These are phyloP conservation scores for Pristionchus mayeri DNA, from an alignment of 2,888 invertebrate species.

Conservation along the genomic window DNA sequence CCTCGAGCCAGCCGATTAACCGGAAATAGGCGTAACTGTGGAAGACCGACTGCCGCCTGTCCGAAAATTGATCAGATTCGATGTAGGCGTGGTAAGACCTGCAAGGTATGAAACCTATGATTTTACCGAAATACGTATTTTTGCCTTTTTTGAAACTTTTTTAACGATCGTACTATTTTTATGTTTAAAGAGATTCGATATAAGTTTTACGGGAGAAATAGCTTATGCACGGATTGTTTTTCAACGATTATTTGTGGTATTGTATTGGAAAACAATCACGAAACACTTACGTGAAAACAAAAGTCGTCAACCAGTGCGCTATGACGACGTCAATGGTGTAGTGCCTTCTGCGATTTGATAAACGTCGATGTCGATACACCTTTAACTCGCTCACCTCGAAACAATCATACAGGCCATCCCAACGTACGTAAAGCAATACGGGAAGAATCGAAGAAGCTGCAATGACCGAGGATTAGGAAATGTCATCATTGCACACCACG, in stretches of 20 bases:
- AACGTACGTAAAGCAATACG: slow-evolving; percentile 26
- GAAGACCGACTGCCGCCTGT: slow-evolving; percentile 59
- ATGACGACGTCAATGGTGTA: slow-evolving; percentile 70
- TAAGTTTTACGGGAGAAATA: no score
- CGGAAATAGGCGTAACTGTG: slow-evolving; percentile 58
- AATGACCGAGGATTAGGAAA: no score
- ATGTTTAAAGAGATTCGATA: no score
- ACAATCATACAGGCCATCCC: slow-evolving; percentile 67
- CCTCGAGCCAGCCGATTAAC: slow-evolving; percentile 64
- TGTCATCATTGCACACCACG: not conserved
- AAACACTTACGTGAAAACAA: slow-evolving; percentile 62
- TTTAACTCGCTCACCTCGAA: slow-evolving; percentile 49
- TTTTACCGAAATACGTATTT: no score
- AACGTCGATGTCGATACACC: not conserved
- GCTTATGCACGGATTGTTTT: no score
- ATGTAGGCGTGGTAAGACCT: slow-evolving; percentile 67
- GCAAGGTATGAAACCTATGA: slow-evolving; percentile 49
- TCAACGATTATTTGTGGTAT: no score
- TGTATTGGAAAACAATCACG: no score
- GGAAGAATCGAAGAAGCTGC: slow-evolving; percentile 24
- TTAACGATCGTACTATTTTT: no score
- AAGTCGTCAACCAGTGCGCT: slow-evolving; percentile 66
- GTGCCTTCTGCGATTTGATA: slow-evolving; percentile 56
- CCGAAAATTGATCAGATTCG: slow-evolving; percentile 63
- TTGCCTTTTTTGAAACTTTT: no score